These are phyloP conservation scores for Drosophila phalerata DNA, from an alignment of 2,888 invertebrate genomes.

Conservation along the genomic window DNA sequence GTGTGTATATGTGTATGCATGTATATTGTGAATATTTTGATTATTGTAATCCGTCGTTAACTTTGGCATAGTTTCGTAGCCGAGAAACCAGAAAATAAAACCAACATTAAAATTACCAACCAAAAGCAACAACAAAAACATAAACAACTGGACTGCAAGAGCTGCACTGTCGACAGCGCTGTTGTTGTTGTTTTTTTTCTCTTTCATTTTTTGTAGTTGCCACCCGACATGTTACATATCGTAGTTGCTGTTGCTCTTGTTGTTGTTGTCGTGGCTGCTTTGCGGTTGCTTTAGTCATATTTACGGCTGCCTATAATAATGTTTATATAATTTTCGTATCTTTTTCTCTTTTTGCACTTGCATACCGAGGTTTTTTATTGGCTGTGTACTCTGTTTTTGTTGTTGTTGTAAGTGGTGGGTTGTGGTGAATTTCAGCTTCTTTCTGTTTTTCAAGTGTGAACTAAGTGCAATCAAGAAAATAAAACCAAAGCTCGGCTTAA, in stretches of 20 bases:
- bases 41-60: constrained; percentile 76
- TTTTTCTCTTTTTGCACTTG: constrained; percentile 50
- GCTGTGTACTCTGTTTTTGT: constrained; percentile 30
- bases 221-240: constrained; percentile 76
- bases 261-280: constrained; percentile 40
- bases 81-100: constrained; percentile 66
- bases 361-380: constrained; percentile 73
- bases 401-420: constrained; percentile 39
- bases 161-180: constrained; percentile 35
- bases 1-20: constrained; percentile 6
- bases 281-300: constrained; percentile 79
- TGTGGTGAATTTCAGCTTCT: constrained; percentile 32
- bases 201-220: constrained; percentile 57
- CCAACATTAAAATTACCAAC: constrained; percentile 67
- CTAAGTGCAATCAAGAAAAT: constrained; percentile 28
- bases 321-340: constrained; percentile 80
- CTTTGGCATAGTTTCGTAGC: constrained; percentile 75
- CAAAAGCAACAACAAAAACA: constrained; percentile 26
- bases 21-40: constrained; percentile 46
- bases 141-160: constrained; percentile 26
- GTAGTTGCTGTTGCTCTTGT: constrained; percentile 35
- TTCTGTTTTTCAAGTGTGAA: constrained; percentile 13
- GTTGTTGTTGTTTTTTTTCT: constrained; percentile 13
- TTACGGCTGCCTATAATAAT: constrained; percentile 73
- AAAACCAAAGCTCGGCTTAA: constrained; percentile 31